Percentiles rank a stretch among this genome's conserved stretches.
Evolutionary conservation across 2,888 invertebrate species (phyloP).

Genomic region (Eristalis tenax): DNA sequence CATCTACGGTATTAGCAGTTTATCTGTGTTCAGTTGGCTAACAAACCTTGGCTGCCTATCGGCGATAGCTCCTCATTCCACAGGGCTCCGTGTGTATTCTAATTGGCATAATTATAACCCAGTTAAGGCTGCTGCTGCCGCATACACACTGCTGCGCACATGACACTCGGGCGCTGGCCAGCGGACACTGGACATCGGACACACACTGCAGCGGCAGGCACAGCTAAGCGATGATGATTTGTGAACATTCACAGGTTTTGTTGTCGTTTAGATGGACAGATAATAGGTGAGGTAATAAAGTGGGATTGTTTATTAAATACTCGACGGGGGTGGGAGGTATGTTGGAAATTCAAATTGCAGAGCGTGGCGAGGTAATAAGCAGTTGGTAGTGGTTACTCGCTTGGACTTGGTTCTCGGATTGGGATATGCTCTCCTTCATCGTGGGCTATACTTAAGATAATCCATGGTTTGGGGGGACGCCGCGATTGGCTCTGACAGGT

Average conservation of each 20-base stretch:
- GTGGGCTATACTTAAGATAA: constrained; percentile 39
- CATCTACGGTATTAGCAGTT: constrained; percentile 60
- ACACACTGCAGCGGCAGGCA: not conserved
- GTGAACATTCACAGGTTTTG: constrained; percentile 72
- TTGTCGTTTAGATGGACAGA: constrained; percentile 69
- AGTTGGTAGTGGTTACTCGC: constrained; percentile 61
- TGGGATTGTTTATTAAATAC: constrained; percentile 71
- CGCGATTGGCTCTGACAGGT: not conserved
- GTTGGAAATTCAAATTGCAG: constrained; percentile 66
- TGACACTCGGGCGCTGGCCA: not conserved
- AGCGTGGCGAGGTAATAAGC: constrained; percentile 58
- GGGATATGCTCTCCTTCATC: not conserved
- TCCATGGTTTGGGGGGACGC: constrained; percentile 3
- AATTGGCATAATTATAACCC: constrained; percentile 71
- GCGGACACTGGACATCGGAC: not conserved
- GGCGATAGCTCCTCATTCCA: constrained; percentile 25
- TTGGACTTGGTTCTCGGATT: constrained; percentile 41
- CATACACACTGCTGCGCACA: constrained; percentile 14
- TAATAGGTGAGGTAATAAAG: constrained; percentile 71
- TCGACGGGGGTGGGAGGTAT: not conserved
- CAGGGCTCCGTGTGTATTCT: constrained; percentile 41
- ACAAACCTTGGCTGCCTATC: constrained; percentile 38
- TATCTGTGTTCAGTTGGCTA: constrained; percentile 60
- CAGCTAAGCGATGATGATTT: constrained; percentile 67
- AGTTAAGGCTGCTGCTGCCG: constrained; percentile 34